These are phyloP conservation scores for Calidris pugnax DNA, from an alignment of 2,113 vertebrate species.

Conservation along the genomic window DNA sequence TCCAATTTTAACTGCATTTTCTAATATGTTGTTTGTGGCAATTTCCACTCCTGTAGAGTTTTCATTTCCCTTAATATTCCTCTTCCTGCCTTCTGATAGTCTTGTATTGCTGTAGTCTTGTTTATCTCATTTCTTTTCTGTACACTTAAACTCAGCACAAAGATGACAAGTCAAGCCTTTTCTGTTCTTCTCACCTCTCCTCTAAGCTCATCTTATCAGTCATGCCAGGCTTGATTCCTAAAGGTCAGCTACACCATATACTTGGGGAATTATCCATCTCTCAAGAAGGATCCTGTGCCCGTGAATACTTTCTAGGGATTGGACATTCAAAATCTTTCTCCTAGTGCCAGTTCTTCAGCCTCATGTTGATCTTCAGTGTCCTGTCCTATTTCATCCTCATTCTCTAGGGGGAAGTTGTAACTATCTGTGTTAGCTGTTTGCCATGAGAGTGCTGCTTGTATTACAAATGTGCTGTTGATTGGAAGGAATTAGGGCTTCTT, in stretches of 20 bases:
- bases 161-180: not conserved
- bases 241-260: not conserved
- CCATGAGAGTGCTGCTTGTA: not conserved
- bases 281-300: not conserved
- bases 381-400: not conserved
- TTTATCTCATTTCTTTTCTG: not conserved
- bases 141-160: not conserved
- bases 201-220: not conserved
- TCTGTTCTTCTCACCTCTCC: not conserved
- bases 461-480: not conserved
- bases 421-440: not conserved
- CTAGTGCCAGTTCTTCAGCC: not conserved
- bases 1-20: not conserved
- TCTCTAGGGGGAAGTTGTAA: not conserved
- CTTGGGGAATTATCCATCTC: not conserved
- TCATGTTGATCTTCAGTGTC: not conserved
- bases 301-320: not conserved
- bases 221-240: not conserved
- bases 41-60: not conserved
- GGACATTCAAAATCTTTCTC: not conserved
- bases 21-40: not conserved
- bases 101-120: not conserved
- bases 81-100: not conserved
- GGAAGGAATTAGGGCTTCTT: not conserved
- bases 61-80: not conserved